phyloP scores from a whole-genome alignment of 2,888 invertebrate species.

The Cephus spinipes region DNA sequence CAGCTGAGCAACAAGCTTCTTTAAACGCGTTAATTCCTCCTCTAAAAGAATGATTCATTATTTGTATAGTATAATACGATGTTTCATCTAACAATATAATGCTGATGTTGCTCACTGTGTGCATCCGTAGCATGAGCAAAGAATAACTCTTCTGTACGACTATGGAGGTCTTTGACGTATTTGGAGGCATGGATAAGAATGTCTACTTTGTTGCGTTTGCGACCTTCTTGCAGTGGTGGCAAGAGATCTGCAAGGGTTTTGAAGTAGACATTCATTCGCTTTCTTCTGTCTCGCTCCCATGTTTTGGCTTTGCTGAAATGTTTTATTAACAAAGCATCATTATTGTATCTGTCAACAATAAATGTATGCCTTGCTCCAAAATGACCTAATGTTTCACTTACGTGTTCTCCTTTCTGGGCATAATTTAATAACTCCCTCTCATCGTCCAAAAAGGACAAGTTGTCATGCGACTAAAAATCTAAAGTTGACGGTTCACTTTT shows the following conservation, averaged over 20 bases:
- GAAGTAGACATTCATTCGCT: slow-evolving; percentile 73
- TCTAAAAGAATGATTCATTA: slow-evolving; percentile 38
- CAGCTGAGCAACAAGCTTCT: slow-evolving; percentile 58
- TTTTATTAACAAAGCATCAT: neutral
- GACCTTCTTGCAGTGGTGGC: slow-evolving; percentile 70
- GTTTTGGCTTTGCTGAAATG: slow-evolving; percentile 72
- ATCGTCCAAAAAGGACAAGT: slow-evolving; percentile 37
- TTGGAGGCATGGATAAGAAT: slow-evolving; percentile 63
- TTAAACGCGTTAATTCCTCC: slow-evolving; percentile 60
- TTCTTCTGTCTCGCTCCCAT: slow-evolving; percentile 78
- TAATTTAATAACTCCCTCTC: slow-evolving; percentile 55
- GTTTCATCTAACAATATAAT: neutral
- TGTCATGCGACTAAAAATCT: neutral
- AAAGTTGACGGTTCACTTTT: neutral
- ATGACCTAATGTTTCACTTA: slow-evolving; percentile 36
- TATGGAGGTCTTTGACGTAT: slow-evolving; percentile 62
- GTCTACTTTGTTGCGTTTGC: slow-evolving; percentile 71
- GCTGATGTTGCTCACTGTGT: slow-evolving; percentile 51
- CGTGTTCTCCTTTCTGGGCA: slow-evolving; percentile 65
- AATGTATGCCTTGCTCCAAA: neutral
- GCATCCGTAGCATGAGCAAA: slow-evolving; percentile 56
- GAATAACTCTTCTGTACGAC: slow-evolving; percentile 58
- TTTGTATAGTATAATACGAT: neutral
- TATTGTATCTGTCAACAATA: neutral
- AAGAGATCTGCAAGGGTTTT: slow-evolving; percentile 67